Evolutionary conservation across 2,888 invertebrate species (phyloP).

Genomic region (Coelopa pilipes): DNA sequence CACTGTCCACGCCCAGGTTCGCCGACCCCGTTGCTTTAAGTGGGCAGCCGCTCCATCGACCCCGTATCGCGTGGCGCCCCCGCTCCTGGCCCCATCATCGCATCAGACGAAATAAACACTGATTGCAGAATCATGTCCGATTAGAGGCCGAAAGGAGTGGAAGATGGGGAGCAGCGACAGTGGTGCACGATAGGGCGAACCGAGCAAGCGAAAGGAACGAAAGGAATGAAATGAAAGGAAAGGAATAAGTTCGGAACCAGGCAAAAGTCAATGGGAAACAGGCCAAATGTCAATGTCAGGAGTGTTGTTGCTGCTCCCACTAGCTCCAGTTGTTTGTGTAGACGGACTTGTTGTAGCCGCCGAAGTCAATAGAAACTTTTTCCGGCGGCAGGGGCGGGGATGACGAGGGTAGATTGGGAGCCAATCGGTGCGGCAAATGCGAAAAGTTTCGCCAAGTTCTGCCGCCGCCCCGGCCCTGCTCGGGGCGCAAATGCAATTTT

Average conservation of each 20-base stretch:
- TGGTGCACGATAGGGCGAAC: not conserved
- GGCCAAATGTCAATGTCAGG: constrained; percentile 48
- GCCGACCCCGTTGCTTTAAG: too few species aligned
- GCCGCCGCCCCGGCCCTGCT: not conserved
- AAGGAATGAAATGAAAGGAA: not conserved
- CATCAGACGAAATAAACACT: constrained; percentile 25
- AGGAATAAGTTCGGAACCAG: constrained; percentile 4
- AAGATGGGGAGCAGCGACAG: not conserved
- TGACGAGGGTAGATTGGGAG: constrained; percentile 2
- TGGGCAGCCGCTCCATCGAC: too few species aligned
- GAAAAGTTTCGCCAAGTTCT: constrained; percentile 27
- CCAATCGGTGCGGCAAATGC: constrained; percentile 21
- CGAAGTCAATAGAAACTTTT: not conserved
- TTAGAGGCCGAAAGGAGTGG: constrained; percentile 34
- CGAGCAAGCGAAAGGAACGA: not conserved
- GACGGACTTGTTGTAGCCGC: not conserved
- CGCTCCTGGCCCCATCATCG: not conserved
- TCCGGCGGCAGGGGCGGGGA: not conserved
- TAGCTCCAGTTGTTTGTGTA: not conserved
- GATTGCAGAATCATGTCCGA: constrained; percentile 47
- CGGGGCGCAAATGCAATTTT: constrained; percentile 26
- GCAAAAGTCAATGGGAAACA: constrained; percentile 46
- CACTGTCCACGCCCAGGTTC: too few species aligned
- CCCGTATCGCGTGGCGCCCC: too few species aligned
- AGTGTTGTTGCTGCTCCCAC: not conserved